Percentiles rank a stretch among this genome's conserved stretches.
phyloP scores from a whole-genome alignment of 2,113 vertebrate species.

The Lasiurus cinereus region DNA sequence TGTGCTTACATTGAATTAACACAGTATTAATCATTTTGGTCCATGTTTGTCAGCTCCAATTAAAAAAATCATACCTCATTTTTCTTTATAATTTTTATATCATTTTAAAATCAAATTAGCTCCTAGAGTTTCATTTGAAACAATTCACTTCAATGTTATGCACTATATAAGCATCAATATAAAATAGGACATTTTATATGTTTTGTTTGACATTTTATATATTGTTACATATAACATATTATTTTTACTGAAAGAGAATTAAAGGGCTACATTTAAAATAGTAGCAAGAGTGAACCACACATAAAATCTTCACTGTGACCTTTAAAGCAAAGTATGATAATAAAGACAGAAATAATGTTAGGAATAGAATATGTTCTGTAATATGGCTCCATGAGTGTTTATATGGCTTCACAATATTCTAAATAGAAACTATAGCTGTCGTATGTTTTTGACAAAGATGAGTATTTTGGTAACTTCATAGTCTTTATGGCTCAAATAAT shows the following conservation, averaged over 20 bases:
- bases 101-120: neutral
- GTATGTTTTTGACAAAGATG: neutral
- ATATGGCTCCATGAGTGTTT: neutral
- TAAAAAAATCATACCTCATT: neutral
- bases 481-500: neutral
- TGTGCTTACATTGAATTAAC: neutral
- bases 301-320: neutral
- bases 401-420: neutral
- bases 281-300: neutral
- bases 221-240: slow-evolving; percentile 7
- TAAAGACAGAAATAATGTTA: neutral
- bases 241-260: neutral
- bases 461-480: neutral
- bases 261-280: neutral
- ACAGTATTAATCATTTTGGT: slow-evolving; percentile 5
- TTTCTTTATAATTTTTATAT: neutral
- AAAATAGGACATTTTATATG: slow-evolving; percentile 6
- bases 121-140: slow-evolving; percentile 40
- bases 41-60: neutral
- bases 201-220: slow-evolving; percentile 9
- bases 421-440: neutral
- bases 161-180: neutral
- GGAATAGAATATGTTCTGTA: neutral
- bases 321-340: slow-evolving; percentile 8
- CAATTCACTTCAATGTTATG: neutral